Evolutionary conservation across 2,888 invertebrate species (phyloP).

Genomic region (Volucella inflata): DNA sequence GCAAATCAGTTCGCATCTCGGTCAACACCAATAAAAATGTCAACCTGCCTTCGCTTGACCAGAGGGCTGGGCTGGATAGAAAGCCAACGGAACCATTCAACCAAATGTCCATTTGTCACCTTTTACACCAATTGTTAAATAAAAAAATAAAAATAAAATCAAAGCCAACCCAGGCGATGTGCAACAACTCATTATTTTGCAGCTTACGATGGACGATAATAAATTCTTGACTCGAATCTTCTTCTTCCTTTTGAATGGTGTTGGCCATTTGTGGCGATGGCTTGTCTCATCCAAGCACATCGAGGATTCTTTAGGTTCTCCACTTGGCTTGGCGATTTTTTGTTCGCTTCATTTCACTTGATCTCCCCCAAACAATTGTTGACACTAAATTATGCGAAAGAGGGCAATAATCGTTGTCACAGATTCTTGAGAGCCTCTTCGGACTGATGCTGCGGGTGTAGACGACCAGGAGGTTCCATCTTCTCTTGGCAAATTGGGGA

Average conservation of each 20-base stretch:
- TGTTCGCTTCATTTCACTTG: slow-evolving; percentile 52
- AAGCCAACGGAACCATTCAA: slow-evolving; percentile 39
- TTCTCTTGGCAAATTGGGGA: slow-evolving; percentile 63
- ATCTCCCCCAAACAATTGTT: slow-evolving; percentile 71
- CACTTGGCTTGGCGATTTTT: not conserved
- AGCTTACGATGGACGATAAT: slow-evolving; percentile 71
- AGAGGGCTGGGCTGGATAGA: slow-evolving; percentile 33
- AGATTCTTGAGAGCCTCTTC: slow-evolving; percentile 47
- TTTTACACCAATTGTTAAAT: slow-evolving; percentile 32
- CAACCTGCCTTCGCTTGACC: slow-evolving; percentile 45
- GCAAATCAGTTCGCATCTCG: slow-evolving; percentile 65
- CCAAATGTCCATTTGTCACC: slow-evolving; percentile 69
- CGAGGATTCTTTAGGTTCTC: not conserved
- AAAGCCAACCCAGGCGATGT: slow-evolving; percentile 24
- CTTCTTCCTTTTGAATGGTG: slow-evolving; percentile 5
- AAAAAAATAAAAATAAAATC: slow-evolving; percentile 27
- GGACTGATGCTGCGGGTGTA: slow-evolving; percentile 38
- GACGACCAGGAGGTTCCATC: not conserved
- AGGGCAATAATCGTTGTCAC: slow-evolving; percentile 69
- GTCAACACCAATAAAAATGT: slow-evolving; percentile 69
- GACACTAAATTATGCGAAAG: slow-evolving; percentile 75
- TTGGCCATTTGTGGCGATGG: slow-evolving; percentile 36
- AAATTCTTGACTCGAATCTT: slow-evolving; percentile 51
- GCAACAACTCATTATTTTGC: slow-evolving; percentile 70
- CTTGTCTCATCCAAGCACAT: slow-evolving; percentile 35